These are phyloP conservation scores for Acyrthosiphon pisum DNA, from an alignment of 1,140 invertebrate species.

Conservation along the genomic window DNA sequence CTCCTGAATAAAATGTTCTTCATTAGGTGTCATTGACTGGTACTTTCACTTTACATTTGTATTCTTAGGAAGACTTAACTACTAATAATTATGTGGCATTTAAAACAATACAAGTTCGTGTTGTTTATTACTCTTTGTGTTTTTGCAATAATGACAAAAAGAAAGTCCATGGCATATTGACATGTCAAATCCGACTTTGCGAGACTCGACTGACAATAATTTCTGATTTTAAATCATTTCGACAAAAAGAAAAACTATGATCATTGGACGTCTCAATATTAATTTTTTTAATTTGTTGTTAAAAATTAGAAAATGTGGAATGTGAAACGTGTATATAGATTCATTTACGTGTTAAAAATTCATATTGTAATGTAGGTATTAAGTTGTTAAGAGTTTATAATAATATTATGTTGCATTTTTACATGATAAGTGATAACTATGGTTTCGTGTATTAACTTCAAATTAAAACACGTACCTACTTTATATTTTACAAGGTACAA, in stretches of 20 bases:
- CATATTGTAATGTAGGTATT: neutral
- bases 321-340: too few species aligned
- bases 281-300: too few species aligned
- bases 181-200: neutral
- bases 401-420: neutral
- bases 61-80: slow-evolving; percentile 31
- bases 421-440: too few species aligned
- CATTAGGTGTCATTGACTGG: slow-evolving; percentile 43
- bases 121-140: slow-evolving; percentile 41
- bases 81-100: slow-evolving; percentile 35
- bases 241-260: neutral
- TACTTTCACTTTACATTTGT: slow-evolving; percentile 43
- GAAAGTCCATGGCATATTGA: slow-evolving; percentile 36
- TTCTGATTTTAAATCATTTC: neutral
- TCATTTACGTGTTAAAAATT: too few species aligned
- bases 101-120: slow-evolving; percentile 35
- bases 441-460: neutral
- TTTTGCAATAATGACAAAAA: slow-evolving; percentile 28
- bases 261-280: neutral
- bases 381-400: neutral
- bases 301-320: neutral
- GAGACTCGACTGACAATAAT: neutral
- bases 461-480: neutral
- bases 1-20: slow-evolving; percentile 17
- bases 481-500: neutral